phyloP scores from a whole-genome alignment of 2,797 vertebrate genomes.

The Benthosema pterotum region DNA sequence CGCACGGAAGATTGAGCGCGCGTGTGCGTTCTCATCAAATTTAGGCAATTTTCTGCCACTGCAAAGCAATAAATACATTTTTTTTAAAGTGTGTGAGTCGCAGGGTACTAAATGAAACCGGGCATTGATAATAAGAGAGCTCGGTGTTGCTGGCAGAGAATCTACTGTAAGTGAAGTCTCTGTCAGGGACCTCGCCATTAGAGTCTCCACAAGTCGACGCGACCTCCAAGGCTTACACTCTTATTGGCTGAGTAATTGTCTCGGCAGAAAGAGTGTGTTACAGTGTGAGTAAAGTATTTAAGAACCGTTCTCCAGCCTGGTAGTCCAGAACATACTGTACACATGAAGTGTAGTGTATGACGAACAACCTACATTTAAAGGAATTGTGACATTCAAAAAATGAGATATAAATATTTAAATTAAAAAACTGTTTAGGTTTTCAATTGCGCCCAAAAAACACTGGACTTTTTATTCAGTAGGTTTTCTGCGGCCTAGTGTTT shows the following conservation, averaged over 20 bases:
- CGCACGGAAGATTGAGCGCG: constrained; percentile 70
- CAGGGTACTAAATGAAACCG: constrained; percentile 62
- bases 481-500: no score
- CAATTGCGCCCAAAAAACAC: no score
- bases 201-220: constrained; percentile 18
- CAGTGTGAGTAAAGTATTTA: not conserved
- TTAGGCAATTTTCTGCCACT: constrained; percentile 75
- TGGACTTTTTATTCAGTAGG: no score
- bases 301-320: not conserved
- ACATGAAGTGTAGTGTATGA: not conserved
- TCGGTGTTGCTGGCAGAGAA: constrained; percentile 43
- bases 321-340: constrained; percentile 6
- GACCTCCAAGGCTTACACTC: constrained; percentile 16
- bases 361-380: constrained; percentile 17
- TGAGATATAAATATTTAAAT: no score
- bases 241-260: constrained; percentile 22
- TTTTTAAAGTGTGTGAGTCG: constrained; percentile 57
- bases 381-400: no score
- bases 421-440: no score
- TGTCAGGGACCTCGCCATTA: constrained; percentile 21
- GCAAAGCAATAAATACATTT: constrained; percentile 66
- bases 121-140: constrained; percentile 60
- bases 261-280: constrained; percentile 10
- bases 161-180: constrained; percentile 46
- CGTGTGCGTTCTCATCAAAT: constrained; percentile 77